Percentiles rank a stretch among this genome's conserved stretches.
These are phyloP conservation scores for Halcyon senegalensis DNA, from an alignment of 2,113 vertebrate species.

Conservation along the genomic window DNA sequence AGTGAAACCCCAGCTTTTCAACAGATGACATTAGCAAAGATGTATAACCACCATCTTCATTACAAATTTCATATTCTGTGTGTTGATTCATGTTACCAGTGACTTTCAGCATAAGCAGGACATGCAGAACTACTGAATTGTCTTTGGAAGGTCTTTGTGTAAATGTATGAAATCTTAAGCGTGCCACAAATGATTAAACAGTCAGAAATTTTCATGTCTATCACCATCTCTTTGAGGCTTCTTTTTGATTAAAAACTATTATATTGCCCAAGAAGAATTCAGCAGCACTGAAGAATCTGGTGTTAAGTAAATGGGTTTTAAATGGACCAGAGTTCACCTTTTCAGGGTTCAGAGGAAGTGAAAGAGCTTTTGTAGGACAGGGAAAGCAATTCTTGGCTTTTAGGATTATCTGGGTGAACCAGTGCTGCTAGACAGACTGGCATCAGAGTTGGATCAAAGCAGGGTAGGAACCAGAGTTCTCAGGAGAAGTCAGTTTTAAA, in stretches of 20 bases:
- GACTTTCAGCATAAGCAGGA: neutral
- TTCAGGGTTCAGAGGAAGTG: neutral
- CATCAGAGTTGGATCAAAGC: constrained; percentile 20
- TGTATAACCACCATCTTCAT: neutral
- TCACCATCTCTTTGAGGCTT: neutral
- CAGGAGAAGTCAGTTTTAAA: neutral
- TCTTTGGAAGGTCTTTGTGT: constrained; percentile 16
- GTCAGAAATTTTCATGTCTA: neutral
- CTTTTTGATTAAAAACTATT: neutral
- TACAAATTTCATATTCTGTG: neutral
- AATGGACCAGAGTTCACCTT: neutral
- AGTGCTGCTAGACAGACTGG: constrained; percentile 19
- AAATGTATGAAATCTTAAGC: constrained; percentile 1
- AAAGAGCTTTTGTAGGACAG: neutral
- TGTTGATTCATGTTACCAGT: neutral
- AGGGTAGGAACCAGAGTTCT: neutral
- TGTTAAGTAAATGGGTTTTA: neutral
- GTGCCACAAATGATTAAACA: neutral
- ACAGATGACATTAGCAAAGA: neutral
- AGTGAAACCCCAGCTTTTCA: neutral
- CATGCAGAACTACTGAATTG: neutral
- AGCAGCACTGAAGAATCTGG: neutral
- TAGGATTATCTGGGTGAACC: neutral
- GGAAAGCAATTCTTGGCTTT: neutral
- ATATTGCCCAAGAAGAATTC: neutral